Percentiles rank a stretch among this genome's conserved stretches.
Evolutionary conservation across 1,140 invertebrate species (phyloP).

Genomic region (Stenopsyche tienmushanensis): DNA sequence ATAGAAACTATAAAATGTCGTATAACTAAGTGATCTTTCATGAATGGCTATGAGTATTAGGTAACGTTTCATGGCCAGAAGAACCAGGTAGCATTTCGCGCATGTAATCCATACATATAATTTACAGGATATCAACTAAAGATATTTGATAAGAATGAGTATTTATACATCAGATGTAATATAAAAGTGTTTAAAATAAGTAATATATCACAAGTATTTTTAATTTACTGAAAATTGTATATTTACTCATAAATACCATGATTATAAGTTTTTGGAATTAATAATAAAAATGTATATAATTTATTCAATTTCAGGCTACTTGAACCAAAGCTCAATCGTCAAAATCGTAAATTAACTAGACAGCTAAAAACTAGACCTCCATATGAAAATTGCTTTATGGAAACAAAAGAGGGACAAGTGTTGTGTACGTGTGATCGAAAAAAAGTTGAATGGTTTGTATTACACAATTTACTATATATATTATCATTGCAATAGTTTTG

Average conservation of each 20-base stretch:
- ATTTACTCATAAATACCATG: not conserved
- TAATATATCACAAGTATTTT: not conserved
- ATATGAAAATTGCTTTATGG: slow-evolving; percentile 78
- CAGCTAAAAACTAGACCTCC: slow-evolving; percentile 64
- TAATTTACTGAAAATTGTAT: not conserved
- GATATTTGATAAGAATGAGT: no score
- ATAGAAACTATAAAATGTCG: no score
- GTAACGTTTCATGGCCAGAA: no score
- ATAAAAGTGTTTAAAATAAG: no score
- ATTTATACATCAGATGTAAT: no score
- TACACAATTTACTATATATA: slow-evolving; percentile 5
- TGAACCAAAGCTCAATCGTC: slow-evolving; percentile 29
- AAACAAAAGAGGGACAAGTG: slow-evolving; percentile 76
- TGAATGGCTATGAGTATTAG: no score
- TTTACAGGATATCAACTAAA: no score
- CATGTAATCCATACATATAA: no score
- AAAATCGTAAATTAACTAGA: slow-evolving; percentile 37
- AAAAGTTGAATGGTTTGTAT: slow-evolving; percentile 79
- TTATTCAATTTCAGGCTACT: slow-evolving; percentile 26
- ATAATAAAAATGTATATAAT: no score
- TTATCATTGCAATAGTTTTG: not conserved
- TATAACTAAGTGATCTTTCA: no score
- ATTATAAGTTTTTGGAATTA: no score
- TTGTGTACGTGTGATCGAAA: slow-evolving; percentile 80
- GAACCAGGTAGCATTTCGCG: no score